Base-by-base conservation (phyloP, 1,140 invertebrate species). In the Polypedilum pembai region DNA sequence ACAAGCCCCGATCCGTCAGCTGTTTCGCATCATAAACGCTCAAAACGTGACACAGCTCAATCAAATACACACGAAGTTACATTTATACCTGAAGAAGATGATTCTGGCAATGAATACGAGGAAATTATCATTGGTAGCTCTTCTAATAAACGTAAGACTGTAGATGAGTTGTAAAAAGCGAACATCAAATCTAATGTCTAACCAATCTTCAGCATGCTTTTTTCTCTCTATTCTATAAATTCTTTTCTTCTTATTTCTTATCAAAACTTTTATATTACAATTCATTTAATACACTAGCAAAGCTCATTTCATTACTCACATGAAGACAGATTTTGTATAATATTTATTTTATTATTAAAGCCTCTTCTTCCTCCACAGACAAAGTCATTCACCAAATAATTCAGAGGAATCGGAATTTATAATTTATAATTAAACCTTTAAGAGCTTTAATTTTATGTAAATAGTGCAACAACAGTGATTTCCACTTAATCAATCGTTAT, bases 1-100 rank as follows among this genome's bases (percentile, higher is more conserved):
- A 83, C 81, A 73, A 82, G 82, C 76, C 82, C 83, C 18, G 83
- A 84, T 82, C 82, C 83, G 66, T 79, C 81, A 74, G 78, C 77
- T 73, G 78, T 76, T 75, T 73, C 78, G 65, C 73, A 77, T 74
- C 75, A 77, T 76, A 73, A 76, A 40, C 41, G 40, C 73, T 76
- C 79, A 75, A 74, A 75, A 7, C 21, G 76, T 15, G 77, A 78
- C n/a, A 78, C 81, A 76, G 78, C 80, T 75, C 77, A 78, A 76
- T 83, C 79, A 77, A 75, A 80, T 74, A 81, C 79, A 74, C 78
- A 82, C 75, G 80, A 78, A 75, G 82, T 83, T 75, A 79, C 79
- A 74, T 82, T 83, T 74, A 80, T 80, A 78, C 80, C 80, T 33
- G 24, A 33, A 33, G 24, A 33, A 33, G 33, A 74, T 75, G 72